These are phyloP conservation scores for Crematogaster levior DNA, from an alignment of 2,888 invertebrate species.

Conservation along the genomic window DNA sequence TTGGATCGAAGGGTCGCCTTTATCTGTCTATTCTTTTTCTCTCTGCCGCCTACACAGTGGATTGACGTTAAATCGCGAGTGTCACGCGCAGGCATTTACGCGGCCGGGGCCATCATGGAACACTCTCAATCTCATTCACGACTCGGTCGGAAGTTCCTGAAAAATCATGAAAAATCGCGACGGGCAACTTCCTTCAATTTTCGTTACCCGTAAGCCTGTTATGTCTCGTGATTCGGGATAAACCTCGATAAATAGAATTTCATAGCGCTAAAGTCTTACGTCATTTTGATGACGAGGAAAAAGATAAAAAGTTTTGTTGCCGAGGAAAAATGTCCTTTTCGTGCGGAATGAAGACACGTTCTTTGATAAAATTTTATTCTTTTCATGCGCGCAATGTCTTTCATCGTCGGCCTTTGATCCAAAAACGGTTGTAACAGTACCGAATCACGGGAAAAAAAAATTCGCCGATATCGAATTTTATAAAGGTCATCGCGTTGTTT, in stretches of 20 bases:
- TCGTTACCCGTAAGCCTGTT: slow-evolving; percentile 18
- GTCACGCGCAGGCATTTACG: slow-evolving; percentile 40
- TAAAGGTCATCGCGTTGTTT: slow-evolving; percentile 8
- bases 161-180: slow-evolving; percentile 46
- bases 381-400: neutral
- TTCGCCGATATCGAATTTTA: slow-evolving; percentile 23
- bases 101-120: slow-evolving; percentile 39
- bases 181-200: slow-evolving; percentile 38
- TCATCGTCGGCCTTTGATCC: neutral
- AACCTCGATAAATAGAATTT: slow-evolving; percentile 27
- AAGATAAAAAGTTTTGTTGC: neutral
- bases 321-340: neutral
- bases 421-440: neutral
- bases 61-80: slow-evolving; percentile 59
- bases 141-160: slow-evolving; percentile 44
- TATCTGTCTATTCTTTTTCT: slow-evolving; percentile 32
- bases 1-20: slow-evolving; percentile 20
- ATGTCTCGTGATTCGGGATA: slow-evolving; percentile 2
- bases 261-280: neutral
- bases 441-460: neutral
- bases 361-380: slow-evolving; percentile 17
- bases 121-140: slow-evolving; percentile 63
- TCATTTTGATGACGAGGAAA: neutral
- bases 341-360: neutral
- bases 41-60: slow-evolving; percentile 4